Conservation (phyloP, 1,140 invertebrate genomes). For the Drosophila littoralis region DNA sequence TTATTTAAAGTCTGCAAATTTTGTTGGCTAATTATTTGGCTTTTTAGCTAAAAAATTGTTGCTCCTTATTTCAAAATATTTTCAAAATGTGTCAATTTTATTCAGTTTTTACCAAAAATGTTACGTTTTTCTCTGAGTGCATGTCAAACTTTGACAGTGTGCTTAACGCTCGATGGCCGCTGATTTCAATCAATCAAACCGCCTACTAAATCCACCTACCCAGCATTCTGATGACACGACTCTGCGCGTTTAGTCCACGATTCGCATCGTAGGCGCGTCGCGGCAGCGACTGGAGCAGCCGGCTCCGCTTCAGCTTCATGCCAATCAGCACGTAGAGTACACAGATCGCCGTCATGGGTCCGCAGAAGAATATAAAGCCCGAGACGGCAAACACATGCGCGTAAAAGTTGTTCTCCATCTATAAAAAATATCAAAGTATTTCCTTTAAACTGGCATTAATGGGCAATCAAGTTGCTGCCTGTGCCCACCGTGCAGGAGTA, state of each 20-base stretch:
- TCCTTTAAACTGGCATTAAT: slow-evolving; percentile 4
- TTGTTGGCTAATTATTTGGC: too few relatives aligned
- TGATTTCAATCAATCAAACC: slow-evolving; percentile 68
- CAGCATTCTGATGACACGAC: slow-evolving; percentile 88
- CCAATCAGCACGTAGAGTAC: slow-evolving; percentile 93
- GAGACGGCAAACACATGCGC: slow-evolving; percentile 92
- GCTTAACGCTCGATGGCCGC: slow-evolving; percentile 16
- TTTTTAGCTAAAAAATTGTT: too few relatives aligned
- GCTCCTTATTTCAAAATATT: neutral
- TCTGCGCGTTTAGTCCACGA: slow-evolving; percentile 85
- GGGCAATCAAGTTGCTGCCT: neutral
- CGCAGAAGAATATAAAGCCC: slow-evolving; percentile 92
- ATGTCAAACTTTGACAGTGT: slow-evolving; percentile 41
- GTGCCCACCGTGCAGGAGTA: slow-evolving; percentile 84
- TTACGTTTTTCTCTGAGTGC: neutral
- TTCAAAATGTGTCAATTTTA: neutral
- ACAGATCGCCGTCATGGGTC: slow-evolving; percentile 93
- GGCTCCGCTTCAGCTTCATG: slow-evolving; percentile 87
- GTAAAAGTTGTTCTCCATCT: slow-evolving; percentile 87
- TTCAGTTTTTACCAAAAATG: neutral
- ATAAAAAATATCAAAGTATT: slow-evolving; percentile 1
- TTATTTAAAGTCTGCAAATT: too few relatives aligned
- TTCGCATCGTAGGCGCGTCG: slow-evolving; percentile 63
- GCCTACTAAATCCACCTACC: slow-evolving; percentile 85
- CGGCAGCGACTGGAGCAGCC: slow-evolving; percentile 68